These are phyloP conservation scores for Pandemis heparana DNA, from an alignment of 2,888 invertebrate genomes.

Conservation along the genomic window DNA sequence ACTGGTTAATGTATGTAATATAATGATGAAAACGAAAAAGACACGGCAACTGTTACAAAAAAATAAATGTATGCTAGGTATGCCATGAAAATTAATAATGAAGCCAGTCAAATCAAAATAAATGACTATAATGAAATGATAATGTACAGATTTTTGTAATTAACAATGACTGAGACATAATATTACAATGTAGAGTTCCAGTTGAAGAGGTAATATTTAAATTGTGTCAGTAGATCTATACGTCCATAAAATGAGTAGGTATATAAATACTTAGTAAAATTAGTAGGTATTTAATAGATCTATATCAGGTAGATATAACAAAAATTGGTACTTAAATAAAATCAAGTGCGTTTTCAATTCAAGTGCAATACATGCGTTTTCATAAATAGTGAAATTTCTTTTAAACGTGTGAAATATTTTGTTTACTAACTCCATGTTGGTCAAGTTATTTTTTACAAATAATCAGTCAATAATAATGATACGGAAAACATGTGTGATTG, in stretches of 20 bases:
- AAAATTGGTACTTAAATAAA: too few species aligned
- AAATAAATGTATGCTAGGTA: background rate
- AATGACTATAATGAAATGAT: too few species aligned
- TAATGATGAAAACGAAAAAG: background rate
- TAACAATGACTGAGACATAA: too few species aligned
- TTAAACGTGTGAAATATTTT: background rate
- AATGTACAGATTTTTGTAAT: too few species aligned
- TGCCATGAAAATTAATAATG: background rate
- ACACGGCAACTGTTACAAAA: background rate
- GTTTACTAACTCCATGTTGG: background rate
- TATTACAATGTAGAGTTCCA: too few species aligned
- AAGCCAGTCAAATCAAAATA: background rate
- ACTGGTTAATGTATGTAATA: background rate
- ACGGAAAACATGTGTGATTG: constrained; percentile 52
- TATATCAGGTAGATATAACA: too few species aligned
- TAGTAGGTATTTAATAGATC: too few species aligned
- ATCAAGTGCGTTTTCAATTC: too few species aligned
- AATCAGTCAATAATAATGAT: constrained; percentile 45
- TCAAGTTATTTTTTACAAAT: background rate
- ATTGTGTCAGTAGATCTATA: too few species aligned
- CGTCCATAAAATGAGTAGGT: too few species aligned
- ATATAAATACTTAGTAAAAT: too few species aligned
- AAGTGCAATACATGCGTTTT: background rate
- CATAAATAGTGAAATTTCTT: background rate
- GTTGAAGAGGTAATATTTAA: too few species aligned